Percentiles rank a stretch among this genome's conserved stretches.
Evolutionary conservation across 2,888 invertebrate genomes (phyloP).

Genomic region (Plebejus melissa): DNA sequence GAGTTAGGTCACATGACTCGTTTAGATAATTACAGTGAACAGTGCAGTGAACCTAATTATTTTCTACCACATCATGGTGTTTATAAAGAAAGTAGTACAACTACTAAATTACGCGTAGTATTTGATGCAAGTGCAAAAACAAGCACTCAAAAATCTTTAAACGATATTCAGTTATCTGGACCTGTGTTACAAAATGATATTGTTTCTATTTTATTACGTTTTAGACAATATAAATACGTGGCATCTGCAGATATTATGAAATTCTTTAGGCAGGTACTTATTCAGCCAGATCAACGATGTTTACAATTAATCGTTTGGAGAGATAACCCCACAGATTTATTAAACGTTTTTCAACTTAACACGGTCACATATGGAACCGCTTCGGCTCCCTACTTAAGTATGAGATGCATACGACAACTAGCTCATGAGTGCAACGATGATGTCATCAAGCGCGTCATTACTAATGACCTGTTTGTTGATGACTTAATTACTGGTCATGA

Average conservation of each 20-base stretch:
- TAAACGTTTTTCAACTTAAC: conserved; percentile 38
- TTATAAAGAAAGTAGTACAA: conserved; percentile 31
- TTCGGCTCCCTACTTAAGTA: conserved; percentile 44
- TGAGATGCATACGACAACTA: conserved; percentile 42
- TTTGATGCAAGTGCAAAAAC: conserved; percentile 34
- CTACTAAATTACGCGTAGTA: conserved; percentile 36
- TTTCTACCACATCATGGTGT: conserved; percentile 39
- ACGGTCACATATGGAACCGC: conserved; percentile 39
- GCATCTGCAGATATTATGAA: no score
- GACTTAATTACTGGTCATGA: conserved; percentile 39
- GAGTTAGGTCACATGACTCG: conserved; percentile 33
- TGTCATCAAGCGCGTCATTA: conserved; percentile 37
- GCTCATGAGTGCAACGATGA: conserved; percentile 42
- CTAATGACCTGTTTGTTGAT: conserved; percentile 39
- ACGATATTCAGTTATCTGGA: conserved; percentile 39
- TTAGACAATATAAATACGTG: conserved; percentile 33
- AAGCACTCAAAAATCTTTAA: neutral
- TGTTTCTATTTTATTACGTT: conserved; percentile 41
- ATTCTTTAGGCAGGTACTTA: conserved; percentile 38
- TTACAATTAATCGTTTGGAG: conserved; percentile 46
- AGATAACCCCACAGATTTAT: conserved; percentile 35
- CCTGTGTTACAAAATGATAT: conserved; percentile 37
- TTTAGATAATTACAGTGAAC: conserved; percentile 22
- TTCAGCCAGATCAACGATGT: conserved; percentile 8
- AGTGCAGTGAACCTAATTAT: conserved; percentile 28